phyloP scores from a whole-genome alignment of 2,113 vertebrate genomes.

The Pelusios castaneus region DNA sequence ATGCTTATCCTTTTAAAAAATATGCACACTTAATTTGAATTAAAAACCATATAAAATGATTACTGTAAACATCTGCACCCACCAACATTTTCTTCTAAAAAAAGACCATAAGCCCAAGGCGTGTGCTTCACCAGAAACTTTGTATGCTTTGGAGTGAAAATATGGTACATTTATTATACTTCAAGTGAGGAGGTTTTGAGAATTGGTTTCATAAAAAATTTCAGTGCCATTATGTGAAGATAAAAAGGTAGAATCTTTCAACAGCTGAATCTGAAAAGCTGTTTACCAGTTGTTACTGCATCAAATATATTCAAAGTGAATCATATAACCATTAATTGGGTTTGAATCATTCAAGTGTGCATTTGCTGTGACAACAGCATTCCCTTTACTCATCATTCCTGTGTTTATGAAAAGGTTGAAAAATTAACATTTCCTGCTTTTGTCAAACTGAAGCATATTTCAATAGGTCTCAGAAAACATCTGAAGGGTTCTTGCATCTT shows the following conservation, averaged over 20 bases:
- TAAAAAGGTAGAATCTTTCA: constrained; percentile 11
- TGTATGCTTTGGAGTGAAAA: neutral
- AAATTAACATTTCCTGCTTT: constrained; percentile 67
- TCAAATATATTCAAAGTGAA: constrained; percentile 67
- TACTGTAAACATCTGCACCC: neutral
- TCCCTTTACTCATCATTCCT: constrained; percentile 49
- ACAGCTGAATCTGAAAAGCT: constrained; percentile 45
- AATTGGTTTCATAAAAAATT: neutral
- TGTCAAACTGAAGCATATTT: constrained; percentile 60
- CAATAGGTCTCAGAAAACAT: constrained; percentile 56
- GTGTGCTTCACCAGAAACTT: neutral
- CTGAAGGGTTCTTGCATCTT: constrained; percentile 61
- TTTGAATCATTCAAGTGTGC: constrained; percentile 48
- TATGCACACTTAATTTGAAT: neutral
- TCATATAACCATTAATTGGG: constrained; percentile 52
- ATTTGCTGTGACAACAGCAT: constrained; percentile 63
- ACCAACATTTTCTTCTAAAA: neutral
- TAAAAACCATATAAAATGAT: neutral
- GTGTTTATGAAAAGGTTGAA: constrained; percentile 58
- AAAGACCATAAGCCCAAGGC: neutral
- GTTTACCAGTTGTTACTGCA: constrained; percentile 37
- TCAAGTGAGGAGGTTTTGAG: neutral
- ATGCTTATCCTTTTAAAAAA: neutral
- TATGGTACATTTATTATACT: neutral
- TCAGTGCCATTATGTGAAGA: neutral